These are phyloP conservation scores for Ceratitis capitata DNA, from an alignment of 1,140 invertebrate species.

Conservation along the genomic window DNA sequence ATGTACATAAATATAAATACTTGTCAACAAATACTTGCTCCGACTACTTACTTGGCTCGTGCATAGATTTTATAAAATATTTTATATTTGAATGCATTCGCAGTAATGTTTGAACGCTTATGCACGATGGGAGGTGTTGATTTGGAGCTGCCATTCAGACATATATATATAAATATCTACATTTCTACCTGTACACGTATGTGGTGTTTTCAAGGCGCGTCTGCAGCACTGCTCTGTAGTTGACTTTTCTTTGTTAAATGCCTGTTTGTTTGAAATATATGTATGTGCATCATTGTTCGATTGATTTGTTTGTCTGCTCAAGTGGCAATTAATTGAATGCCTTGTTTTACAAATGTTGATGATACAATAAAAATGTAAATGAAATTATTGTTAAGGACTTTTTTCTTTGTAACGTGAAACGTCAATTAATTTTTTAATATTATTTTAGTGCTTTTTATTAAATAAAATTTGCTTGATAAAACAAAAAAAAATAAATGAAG, in stretches of 20 bases:
- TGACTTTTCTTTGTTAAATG: background rate
- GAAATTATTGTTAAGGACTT: background rate
- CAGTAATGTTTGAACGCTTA: constrained; percentile 9
- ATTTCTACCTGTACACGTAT: too few relatives aligned
- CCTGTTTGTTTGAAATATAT: background rate
- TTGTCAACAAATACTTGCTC: background rate
- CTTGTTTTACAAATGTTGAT: constrained; percentile 22
- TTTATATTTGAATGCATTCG: background rate
- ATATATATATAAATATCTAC: background rate
- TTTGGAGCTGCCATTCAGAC: background rate
- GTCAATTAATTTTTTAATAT: too few relatives aligned
- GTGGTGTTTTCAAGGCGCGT: background rate
- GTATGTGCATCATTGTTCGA: background rate
- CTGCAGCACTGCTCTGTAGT: background rate
- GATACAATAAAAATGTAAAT: background rate
- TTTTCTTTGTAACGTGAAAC: background rate
- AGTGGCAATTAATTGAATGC: constrained; percentile 1
- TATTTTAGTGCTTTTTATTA: too few relatives aligned
- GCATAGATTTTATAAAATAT: background rate
- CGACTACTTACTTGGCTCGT: constrained; percentile 7
- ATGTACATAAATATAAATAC: background rate
- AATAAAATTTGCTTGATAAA: too few relatives aligned
- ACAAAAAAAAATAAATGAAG: too few relatives aligned
- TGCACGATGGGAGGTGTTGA: background rate
- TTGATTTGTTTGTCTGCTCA: constrained; percentile 1